Percentiles rank a stretch among this genome's conserved stretches.
These are phyloP conservation scores for Agelas oroides DNA, from an alignment of 37 sponge, comb jelly and placozoan genomes.

Conservation along the genomic window DNA sequence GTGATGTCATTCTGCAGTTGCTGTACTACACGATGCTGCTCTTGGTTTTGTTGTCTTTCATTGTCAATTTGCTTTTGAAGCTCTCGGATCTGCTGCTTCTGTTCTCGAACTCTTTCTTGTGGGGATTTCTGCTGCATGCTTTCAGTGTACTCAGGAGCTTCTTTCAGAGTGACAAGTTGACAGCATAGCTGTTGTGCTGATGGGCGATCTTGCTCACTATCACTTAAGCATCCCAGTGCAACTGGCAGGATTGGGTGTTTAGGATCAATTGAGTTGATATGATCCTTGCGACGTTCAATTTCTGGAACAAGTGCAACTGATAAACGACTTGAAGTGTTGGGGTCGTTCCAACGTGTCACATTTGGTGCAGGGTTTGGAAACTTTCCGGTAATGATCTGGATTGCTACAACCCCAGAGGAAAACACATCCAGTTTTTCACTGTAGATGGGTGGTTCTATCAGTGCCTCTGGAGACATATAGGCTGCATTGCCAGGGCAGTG, in stretches of 20 bases:
- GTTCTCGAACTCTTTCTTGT: too few species aligned
- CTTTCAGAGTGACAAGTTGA: neutral
- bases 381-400: constrained; percentile 28
- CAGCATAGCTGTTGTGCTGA: neutral
- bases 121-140: neutral
- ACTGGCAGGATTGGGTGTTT: neutral
- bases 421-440: constrained; percentile 38
- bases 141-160: neutral
- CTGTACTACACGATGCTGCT: too few species aligned
- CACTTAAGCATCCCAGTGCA: neutral
- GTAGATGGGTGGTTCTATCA: constrained; percentile 5
- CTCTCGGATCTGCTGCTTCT: neutral
- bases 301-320: neutral
- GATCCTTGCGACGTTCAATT: constrained; percentile 11
- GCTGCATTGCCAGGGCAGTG: constrained; percentile 29
- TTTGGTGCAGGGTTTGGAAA: constrained; percentile 1
- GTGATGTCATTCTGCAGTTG: too few species aligned
- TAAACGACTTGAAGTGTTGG: neutral
- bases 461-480: constrained; percentile 49
- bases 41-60: too few species aligned
- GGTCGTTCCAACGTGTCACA: neutral
- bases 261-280: neutral
- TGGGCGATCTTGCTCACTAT: constrained; percentile 10
- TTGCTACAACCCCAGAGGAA: constrained; percentile 22
- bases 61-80: too few species aligned